Evolutionary conservation across 2,113 vertebrate genomes (phyloP), one percentile per base, ranked within the genome.

Genomic region (Uropsilus gracilis): DNA sequence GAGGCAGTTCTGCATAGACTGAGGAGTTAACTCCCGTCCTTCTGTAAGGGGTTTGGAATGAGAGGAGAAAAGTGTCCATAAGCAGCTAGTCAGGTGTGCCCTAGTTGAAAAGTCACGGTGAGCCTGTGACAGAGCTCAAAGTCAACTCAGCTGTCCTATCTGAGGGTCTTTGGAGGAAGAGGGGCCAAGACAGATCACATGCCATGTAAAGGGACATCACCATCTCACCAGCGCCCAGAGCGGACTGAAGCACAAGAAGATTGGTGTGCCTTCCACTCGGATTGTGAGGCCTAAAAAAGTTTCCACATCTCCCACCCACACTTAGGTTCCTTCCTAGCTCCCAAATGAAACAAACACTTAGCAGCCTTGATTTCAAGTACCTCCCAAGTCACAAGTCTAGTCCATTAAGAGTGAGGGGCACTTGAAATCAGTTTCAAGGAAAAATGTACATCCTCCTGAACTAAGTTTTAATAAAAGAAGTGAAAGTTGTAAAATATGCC

Each of bases 1-100:
- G n/a, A 76, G 42, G 12, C 22, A 34, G 17, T 28, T 46, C 57
- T 30, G 55, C n/a, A 46, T 5, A 11, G 85, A 64, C 37, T 61
- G 50, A 18, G 50, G 50, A 18, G 50, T 2, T 53, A 6, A 12
- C 50, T 42, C 16, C 28, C 44, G 2, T 34, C 12, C 26, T 59
- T 84, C 30, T 77, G 50, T 24, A 20, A 72, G 11, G 44, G 22
- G 2, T 28, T 13, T 26, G 8, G 16, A 7, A 6, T 0, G 0
- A 81, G 46, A 39, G 1, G 13, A 24, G 34, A 66, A 10, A 82
- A 48, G 28, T 12, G 46, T 10, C 26, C 12, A 9, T 75, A 26
- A 28, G n/a, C 11, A 24, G 18, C 4, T 34, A 44, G 32, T 20
- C 48, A 9, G 8, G 18, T 22, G 4, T 14, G 3, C 18, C 2